Conservation (phyloP, 2,888 invertebrate species). For the Drosophila macrothrix region DNA sequence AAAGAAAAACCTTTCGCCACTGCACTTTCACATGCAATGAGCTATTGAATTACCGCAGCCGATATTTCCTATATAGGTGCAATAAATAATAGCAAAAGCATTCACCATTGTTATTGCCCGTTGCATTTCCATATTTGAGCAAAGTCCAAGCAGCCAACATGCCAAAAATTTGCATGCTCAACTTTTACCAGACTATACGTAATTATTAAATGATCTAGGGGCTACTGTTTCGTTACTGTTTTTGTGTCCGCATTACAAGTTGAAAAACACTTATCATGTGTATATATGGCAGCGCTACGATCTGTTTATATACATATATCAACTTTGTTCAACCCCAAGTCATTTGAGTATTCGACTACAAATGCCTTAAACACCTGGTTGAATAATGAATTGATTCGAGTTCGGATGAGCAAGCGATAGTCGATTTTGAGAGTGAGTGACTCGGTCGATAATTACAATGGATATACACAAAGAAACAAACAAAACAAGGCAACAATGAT, state of each 20-base stretch:
- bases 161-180: conserved; percentile 43
- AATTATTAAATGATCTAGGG: conserved; percentile 32
- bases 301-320: background rate
- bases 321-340: background rate
- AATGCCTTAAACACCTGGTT: conserved; percentile 8
- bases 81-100: conserved; percentile 70
- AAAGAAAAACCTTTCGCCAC: conserved; percentile 63
- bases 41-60: conserved; percentile 63
- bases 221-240: conserved; percentile 7
- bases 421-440: conserved; percentile 7
- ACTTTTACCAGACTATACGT: conserved; percentile 39
- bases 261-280: background rate
- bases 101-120: conserved; percentile 72
- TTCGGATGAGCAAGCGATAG: conserved; percentile 11
- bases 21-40: conserved; percentile 74
- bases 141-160: conserved; percentile 6
- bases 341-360: background rate
- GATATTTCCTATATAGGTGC: conserved; percentile 49
- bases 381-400: conserved; percentile 7
- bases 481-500: background rate
- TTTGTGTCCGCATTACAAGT: conserved; percentile 4
- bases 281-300: background rate
- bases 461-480: background rate
- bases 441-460: conserved; percentile 11
- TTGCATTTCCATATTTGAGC: conserved; percentile 65